These are phyloP conservation scores for Aspidapion aeneum DNA, from an alignment of 2,888 invertebrate genomes.

Conservation along the genomic window DNA sequence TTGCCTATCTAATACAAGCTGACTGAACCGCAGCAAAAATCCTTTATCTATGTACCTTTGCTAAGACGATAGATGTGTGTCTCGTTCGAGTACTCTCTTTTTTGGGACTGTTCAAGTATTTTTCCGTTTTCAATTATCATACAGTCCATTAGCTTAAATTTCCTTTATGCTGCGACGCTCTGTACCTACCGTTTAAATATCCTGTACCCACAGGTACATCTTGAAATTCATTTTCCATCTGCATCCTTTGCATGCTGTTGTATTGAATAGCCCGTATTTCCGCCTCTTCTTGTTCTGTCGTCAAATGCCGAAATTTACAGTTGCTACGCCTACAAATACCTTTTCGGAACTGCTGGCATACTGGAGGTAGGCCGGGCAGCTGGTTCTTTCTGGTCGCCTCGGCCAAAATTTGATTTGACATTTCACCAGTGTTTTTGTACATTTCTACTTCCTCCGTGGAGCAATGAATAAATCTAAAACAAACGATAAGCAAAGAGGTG, in stretches of 20 bases:
- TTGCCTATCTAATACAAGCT: too few relatives aligned
- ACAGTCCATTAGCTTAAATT: too few relatives aligned
- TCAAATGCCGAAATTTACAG: slow-evolving; percentile 47
- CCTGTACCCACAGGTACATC: slow-evolving; percentile 29
- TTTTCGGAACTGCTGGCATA: slow-evolving; percentile 53
- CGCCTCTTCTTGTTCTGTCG: slow-evolving; percentile 45
- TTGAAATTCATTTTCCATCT: slow-evolving; percentile 22
- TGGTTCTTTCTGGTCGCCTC: slow-evolving; percentile 48
- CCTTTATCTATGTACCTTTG: too few relatives aligned
- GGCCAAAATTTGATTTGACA: slow-evolving; percentile 57
- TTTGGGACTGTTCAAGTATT: too few relatives aligned
- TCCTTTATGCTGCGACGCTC: too few relatives aligned
- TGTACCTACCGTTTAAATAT: slow-evolving; percentile 27
- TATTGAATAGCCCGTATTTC: slow-evolving; percentile 45
- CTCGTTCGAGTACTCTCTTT: too few relatives aligned
- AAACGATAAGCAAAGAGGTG: too few relatives aligned
- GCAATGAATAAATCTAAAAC: slow-evolving; percentile 68
- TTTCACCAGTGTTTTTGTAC: slow-evolving; percentile 67
- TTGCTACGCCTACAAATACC: slow-evolving; percentile 48
- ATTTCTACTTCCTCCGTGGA: slow-evolving; percentile 72
- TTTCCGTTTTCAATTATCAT: too few relatives aligned
- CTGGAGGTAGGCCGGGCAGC: slow-evolving; percentile 46
- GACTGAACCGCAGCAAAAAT: too few relatives aligned
- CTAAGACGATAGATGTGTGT: too few relatives aligned
- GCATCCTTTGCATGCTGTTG: slow-evolving; percentile 34